Percentiles rank a stretch among this genome's conserved stretches.
phyloP scores from a whole-genome alignment of 2,888 invertebrate genomes.

The Acanthosepion lycidas region DNA sequence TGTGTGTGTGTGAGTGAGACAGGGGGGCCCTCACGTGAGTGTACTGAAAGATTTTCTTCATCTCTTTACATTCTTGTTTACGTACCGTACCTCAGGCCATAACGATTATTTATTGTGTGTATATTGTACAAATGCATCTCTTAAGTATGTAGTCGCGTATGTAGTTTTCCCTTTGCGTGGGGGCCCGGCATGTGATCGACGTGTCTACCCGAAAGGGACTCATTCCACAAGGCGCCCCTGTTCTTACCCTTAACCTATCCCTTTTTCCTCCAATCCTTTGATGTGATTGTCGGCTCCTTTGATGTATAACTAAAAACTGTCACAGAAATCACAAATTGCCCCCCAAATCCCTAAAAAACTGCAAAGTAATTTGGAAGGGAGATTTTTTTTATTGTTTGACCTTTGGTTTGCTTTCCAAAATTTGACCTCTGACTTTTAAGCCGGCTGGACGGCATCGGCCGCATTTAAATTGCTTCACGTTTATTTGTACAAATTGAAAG shows the following conservation, averaged over 20 bases:
- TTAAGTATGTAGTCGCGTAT: not conserved
- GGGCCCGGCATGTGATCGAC: not conserved
- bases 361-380: conserved; percentile 21
- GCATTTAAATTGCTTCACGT: not conserved
- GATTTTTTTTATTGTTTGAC: not conserved
- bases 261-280: not conserved
- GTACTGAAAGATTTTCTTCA: not conserved
- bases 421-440: not conserved
- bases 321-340: conserved; percentile 21
- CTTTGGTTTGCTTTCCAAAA: conserved; percentile 33
- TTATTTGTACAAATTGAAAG: not conserved
- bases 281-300: conserved; percentile 33
- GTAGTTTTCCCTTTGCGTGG: not conserved
- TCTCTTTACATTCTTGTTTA: not conserved
- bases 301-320: conserved; percentile 33
- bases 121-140: not conserved
- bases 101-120: not conserved
- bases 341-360: not conserved
- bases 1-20: not conserved
- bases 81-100: not conserved
- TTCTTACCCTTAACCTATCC: not conserved
- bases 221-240: not conserved
- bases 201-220: not conserved
- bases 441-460: conserved; percentile 8
- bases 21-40: not conserved